Evolutionary conservation across 2,113 vertebrate genomes (phyloP).

Genomic region (Gorsachius goisagi): DNA sequence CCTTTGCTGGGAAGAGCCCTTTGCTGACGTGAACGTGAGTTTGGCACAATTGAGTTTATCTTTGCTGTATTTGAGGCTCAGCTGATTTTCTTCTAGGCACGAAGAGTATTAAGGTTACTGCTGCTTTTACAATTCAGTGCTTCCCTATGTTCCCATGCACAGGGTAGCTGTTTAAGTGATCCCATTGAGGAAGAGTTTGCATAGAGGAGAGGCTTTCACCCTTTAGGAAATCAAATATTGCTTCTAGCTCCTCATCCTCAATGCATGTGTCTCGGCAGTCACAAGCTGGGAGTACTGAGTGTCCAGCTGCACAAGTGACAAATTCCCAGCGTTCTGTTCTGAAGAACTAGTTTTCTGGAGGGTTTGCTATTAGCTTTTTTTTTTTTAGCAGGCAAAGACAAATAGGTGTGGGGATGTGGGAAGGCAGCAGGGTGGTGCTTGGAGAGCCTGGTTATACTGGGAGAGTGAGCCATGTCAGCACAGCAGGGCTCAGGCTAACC

Average conservation of each 20-base stretch:
- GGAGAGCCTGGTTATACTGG: neutral
- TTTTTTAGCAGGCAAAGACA: neutral
- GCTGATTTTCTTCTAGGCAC: neutral
- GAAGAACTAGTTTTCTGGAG: constrained; percentile 38
- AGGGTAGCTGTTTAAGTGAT: neutral
- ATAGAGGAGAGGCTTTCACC: neutral
- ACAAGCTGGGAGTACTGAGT: constrained; percentile 18
- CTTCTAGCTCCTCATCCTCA: neutral
- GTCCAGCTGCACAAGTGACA: constrained; percentile 12
- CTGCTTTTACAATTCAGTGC: neutral
- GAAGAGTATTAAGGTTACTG: neutral
- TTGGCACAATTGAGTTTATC: neutral
- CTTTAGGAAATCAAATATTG: constrained; percentile 53
- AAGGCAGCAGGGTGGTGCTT: neutral
- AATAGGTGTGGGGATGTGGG: neutral
- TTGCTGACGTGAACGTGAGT: rapidly evolving
- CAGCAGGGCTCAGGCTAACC: rapidly evolving
- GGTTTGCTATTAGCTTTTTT: neutral
- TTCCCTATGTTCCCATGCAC: neutral
- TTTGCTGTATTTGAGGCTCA: neutral
- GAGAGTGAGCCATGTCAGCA: rapidly evolving
- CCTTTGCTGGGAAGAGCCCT: neutral
- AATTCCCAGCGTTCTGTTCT: constrained; percentile 32
- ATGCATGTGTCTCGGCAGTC: neutral
- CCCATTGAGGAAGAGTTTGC: neutral